phyloP scores from a whole-genome alignment of 2,888 invertebrate genomes.

The Agriopis leucophaearia region DNA sequence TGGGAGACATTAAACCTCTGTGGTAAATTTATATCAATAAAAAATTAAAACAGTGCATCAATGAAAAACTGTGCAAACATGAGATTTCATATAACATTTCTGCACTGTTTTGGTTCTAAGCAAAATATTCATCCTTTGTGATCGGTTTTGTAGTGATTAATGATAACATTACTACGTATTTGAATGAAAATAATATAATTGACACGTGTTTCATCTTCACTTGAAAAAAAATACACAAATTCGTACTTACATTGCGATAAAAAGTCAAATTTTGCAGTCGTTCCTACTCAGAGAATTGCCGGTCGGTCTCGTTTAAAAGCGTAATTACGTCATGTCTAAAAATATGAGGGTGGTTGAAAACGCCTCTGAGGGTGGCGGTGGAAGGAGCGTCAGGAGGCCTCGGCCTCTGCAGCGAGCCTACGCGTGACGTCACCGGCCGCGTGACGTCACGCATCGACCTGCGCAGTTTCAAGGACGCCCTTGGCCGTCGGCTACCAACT shows the following conservation, averaged over 20 bases:
- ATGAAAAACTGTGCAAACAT: too few species aligned
- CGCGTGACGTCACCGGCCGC: slow-evolving; percentile 77
- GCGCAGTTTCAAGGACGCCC: slow-evolving; percentile 81
- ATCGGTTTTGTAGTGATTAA: too few species aligned
- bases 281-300: slow-evolving; percentile 21
- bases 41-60: too few species aligned
- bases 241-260: slow-evolving; percentile 11
- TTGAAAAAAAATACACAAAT: slow-evolving; percentile 2
- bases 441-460: slow-evolving; percentile 83
- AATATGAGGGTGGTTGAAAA: slow-evolving; percentile 73
- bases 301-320: slow-evolving; percentile 56
- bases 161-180: too few species aligned
- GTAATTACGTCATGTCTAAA: slow-evolving; percentile 81
- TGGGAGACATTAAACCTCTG: too few species aligned
- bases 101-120: too few species aligned
- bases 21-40: too few species aligned
- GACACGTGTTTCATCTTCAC: too few species aligned
- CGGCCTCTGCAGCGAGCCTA: slow-evolving; percentile 71
- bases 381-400: slow-evolving; percentile 60
- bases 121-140: too few species aligned
- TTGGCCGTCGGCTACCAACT: slow-evolving; percentile 70
- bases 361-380: slow-evolving; percentile 62
- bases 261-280: slow-evolving; percentile 34
- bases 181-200: too few species aligned
- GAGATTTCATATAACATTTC: too few species aligned